Evolutionary conservation across 2,113 vertebrate species (phyloP).

Genomic region (Rhinolophus ferrumequinum): DNA sequence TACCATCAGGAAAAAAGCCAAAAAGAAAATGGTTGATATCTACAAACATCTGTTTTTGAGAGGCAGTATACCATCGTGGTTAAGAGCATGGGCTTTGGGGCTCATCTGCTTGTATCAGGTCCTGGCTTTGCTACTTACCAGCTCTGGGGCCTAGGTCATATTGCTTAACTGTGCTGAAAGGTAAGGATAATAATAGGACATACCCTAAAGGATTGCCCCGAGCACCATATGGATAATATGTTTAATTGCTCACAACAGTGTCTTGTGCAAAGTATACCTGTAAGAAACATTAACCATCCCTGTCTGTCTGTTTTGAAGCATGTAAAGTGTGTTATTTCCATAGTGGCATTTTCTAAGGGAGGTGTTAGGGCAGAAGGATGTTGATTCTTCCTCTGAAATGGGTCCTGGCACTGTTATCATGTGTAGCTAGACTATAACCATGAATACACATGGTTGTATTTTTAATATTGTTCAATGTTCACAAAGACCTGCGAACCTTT

Average conservation of each 20-base stretch:
- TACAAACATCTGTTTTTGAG: background rate
- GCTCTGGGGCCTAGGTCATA: background rate
- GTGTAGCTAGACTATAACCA: background rate
- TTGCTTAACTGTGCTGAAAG: background rate
- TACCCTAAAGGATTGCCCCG: background rate
- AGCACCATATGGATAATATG: background rate
- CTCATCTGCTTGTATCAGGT: background rate
- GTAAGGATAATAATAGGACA: background rate
- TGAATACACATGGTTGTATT: background rate
- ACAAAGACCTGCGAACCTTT: background rate
- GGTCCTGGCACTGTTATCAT: too few species aligned
- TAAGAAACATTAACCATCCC: background rate
- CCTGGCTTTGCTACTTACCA: background rate
- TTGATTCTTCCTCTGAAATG: background rate
- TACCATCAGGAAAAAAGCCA: background rate
- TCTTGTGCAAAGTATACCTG: constrained; percentile 9
- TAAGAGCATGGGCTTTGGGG: background rate
- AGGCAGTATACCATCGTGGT: background rate
- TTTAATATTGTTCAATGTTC: background rate
- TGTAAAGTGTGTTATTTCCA: background rate
- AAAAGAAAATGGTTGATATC: background rate
- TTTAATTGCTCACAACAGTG: background rate
- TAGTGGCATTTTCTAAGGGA: background rate
- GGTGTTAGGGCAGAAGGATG: background rate
- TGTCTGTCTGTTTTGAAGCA: background rate